Evolutionary conservation across 2,888 invertebrate species (phyloP).

Genomic region (Rutpela maculata): DNA sequence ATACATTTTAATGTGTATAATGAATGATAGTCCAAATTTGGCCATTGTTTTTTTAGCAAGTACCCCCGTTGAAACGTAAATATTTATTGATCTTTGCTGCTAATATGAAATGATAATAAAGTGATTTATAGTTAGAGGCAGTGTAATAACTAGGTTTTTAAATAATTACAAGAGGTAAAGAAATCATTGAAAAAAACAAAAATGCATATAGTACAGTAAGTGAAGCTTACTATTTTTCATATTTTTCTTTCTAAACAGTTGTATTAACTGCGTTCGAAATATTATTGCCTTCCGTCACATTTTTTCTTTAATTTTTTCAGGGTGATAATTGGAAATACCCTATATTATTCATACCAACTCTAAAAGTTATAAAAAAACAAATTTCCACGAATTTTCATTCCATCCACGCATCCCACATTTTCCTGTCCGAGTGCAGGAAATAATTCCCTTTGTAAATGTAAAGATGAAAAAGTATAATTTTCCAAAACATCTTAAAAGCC

Average conservation of each 20-base stretch:
- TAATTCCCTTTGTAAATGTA: not conserved
- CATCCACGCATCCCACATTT: not conserved
- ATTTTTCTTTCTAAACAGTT: too few species aligned
- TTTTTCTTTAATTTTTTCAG: too few species aligned
- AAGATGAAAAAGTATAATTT: constrained; percentile 17
- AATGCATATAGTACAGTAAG: too few species aligned
- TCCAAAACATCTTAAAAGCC: constrained; percentile 33
- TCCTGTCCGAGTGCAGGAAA: not conserved
- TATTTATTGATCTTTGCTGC: constrained; percentile 23
- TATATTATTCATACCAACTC: too few species aligned
- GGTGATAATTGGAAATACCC: too few species aligned
- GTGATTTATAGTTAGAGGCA: not conserved
- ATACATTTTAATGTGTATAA: constrained; percentile 9
- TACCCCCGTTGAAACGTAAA: constrained; percentile 24
- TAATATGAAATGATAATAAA: not conserved
- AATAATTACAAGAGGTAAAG: not conserved
- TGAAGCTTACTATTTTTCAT: too few species aligned
- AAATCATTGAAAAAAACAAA: too few species aligned
- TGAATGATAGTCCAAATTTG: constrained; percentile 25
- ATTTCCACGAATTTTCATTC: not conserved
- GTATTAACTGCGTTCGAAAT: too few species aligned
- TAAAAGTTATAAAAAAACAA: too few species aligned
- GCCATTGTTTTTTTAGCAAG: constrained; percentile 23
- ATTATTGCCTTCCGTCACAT: too few species aligned
- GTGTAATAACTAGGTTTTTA: not conserved